Base-by-base conservation (phyloP, 2,888 invertebrate species). In the Drosophila recens region DNA sequence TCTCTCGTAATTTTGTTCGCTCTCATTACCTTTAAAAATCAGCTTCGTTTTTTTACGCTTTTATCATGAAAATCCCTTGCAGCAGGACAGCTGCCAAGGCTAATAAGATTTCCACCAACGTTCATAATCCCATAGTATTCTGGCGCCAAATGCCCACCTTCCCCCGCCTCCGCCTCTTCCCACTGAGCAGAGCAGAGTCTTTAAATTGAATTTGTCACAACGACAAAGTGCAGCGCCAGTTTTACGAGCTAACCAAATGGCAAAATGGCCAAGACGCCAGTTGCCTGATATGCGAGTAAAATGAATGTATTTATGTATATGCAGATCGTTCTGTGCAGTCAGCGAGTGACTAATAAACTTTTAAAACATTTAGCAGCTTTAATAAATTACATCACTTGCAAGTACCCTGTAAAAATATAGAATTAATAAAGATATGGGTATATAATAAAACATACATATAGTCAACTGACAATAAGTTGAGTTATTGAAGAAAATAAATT, bases 101-200 rank as follows among this genome's bases (percentile, higher is more conserved):
- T 79, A 77, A 79, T 75, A 61, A 66, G 70, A 79, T 76, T 75
- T 52, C 36, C 46, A 61, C 40, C 53, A 65, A 71, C 57, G 56
- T 61, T 67, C 67, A 64, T 58, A 67, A 75, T 57, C 62, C 61
- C 53, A 36, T 45, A 40, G 33, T 43, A 49, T 40, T 57, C 58
- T 34, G 43, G 27, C 54, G 54, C 42, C n/a, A 56, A 45, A 43
- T 20, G 20, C n/a, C 48, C 36, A 20, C 42, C 27, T 38, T 9
- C n/a, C 42, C 9, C 6, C 13, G 10, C 2, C 40, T 5, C 8
- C 15, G n/a, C 13, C 38, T 4, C 17, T n/a, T 17, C 15, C 11
- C n/a, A 30, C 15, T 11, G 20, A 53, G 30, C 20, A 13, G 2
- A 33, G 20, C 46, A 20, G 34, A 27, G n/a, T 36, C 49, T 52